Evolutionary conservation across 2,888 invertebrate genomes (phyloP), one percentile per base, ranked within the genome.

Genomic region (Cerceris ruficornis): DNA sequence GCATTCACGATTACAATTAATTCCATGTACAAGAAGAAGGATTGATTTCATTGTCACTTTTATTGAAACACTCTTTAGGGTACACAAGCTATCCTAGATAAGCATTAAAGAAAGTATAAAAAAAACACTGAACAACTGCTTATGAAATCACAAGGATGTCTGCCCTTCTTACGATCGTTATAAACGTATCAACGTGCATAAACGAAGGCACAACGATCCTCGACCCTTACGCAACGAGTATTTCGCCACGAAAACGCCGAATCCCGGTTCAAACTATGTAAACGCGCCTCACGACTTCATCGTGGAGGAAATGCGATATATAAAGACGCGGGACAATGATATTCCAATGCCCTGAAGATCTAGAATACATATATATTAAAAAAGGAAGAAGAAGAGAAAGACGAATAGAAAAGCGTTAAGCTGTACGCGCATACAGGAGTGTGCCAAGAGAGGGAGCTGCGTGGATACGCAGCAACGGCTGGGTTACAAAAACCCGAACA

Each of bases 201-300:
- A 28, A 81, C 85, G 91, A 92, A 92, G 92, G 91, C 92, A 92
- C 91, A 90, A 86, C 91, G 92, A 87, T 92, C 92, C 92, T 92
- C 92, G 91, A 91, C 92, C 92, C 92, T 92, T 92, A 92, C 92
- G 90, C 81, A 79, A 84, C 83, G 81, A 90, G 89, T 85, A 86
- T 87, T 90, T 92, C 88, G 88, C 91, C 92, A 88, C 87, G 89
- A 91, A 84, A 88, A 91, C 90, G 82, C 46, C 13, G 7, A 55
- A 17, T 55, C 17, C 7, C 17, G 6, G 28, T 7, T 55, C 17
- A 28, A 55, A 55, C 13, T 7, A 7, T 5, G 7, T 13, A 52
- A 52, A 13, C 52, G 14, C n/a, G 14, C 13, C n/a, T 14, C 14
- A n/a, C 52, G 52, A 8, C 8, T 13, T 2, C 13, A 11, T 46